Percentiles rank a stretch among this genome's conserved stretches.
These are phyloP conservation scores for Menidia beryllina DNA, from an alignment of 2,113 vertebrate genomes.

Conservation along the genomic window DNA sequence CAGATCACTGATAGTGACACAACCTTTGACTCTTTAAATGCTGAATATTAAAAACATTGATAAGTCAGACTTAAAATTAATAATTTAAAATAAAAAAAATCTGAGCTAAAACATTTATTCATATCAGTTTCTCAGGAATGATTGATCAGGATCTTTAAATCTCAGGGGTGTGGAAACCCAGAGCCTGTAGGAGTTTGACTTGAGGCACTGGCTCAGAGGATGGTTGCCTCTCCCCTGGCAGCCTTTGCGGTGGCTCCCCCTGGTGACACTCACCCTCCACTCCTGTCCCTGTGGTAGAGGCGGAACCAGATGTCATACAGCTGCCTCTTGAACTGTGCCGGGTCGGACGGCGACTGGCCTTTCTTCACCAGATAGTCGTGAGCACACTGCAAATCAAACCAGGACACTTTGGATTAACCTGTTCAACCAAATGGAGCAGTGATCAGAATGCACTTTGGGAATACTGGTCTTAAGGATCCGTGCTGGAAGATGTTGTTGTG, in stretches of 20 bases:
- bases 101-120: background rate
- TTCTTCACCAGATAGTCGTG: constrained; percentile 85
- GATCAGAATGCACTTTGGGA: background rate
- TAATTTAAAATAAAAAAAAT: background rate
- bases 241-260: background rate
- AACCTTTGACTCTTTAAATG: background rate
- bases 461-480: background rate
- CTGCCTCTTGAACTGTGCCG: constrained; percentile 83
- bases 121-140: too few relatives aligned
- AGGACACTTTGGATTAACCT: too few relatives aligned
- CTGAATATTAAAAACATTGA: background rate
- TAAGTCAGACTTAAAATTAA: too few relatives aligned
- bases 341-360: constrained; percentile 72
- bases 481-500: background rate
- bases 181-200: background rate
- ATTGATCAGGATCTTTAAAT: too few relatives aligned
- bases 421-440: background rate
- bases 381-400: constrained; percentile 72
- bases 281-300: constrained; percentile 83
- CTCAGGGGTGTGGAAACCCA: too few relatives aligned
- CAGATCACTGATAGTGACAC: background rate
- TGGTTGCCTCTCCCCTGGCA: background rate
- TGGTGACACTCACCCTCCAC: constrained; percentile 81
- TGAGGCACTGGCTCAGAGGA: background rate
- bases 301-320: constrained; percentile 90